Percentiles rank a stretch among this genome's conserved stretches.
Conservation (phyloP, 2,888 invertebrate genomes). For the Dryobotodes eremita region DNA sequence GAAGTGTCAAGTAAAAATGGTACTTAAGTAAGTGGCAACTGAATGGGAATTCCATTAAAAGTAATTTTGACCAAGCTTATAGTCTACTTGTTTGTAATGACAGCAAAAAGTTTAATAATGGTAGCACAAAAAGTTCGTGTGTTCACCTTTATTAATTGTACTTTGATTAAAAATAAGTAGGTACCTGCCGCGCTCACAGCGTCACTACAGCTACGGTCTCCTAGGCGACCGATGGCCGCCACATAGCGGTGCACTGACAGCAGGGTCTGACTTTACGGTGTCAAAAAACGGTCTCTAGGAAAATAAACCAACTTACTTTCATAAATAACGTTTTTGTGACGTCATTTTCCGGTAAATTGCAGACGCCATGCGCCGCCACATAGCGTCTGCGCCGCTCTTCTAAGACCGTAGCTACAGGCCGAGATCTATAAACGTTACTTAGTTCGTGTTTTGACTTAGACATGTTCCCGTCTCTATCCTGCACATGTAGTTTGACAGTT, state of each 20-base stretch:
- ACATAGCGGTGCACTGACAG: background rate
- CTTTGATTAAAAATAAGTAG: background rate
- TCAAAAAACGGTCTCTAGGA: background rate
- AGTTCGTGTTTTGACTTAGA: too few species aligned
- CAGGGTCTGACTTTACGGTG: background rate
- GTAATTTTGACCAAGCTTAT: background rate
- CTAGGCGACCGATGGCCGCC: background rate
- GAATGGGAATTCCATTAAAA: conserved; percentile 24
- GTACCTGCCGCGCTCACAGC: background rate
- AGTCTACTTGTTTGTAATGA: background rate
- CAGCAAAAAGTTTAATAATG: conserved; percentile 14
- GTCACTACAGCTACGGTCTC: background rate
- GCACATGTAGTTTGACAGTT: background rate
- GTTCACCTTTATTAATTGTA: background rate
- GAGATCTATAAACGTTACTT: background rate
- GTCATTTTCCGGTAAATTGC: background rate
- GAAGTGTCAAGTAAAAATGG: conserved; percentile 2
- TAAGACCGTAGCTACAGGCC: background rate
- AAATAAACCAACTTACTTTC: background rate
- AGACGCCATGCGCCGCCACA: background rate
- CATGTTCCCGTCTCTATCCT: background rate
- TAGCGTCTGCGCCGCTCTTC: background rate
- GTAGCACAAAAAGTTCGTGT: background rate
- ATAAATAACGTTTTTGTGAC: background rate
- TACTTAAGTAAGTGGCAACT: background rate